Evolutionary conservation across 2,888 invertebrate species (phyloP).

Genomic region (Yponomeuta malinellus): DNA sequence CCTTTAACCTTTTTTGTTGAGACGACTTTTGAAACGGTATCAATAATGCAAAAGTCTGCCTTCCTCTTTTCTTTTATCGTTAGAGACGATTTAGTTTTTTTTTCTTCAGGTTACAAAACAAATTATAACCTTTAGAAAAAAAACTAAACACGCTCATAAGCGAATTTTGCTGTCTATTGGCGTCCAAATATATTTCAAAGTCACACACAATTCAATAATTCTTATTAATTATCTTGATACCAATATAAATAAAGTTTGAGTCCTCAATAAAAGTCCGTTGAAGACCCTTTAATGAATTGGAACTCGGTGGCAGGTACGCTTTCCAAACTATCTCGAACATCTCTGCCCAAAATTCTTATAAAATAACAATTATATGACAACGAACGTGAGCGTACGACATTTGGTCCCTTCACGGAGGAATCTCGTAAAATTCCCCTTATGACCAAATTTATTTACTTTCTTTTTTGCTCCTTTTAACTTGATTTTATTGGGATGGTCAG

Average conservation of each 20-base stretch:
- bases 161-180: too few species aligned
- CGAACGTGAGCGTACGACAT: constrained; percentile 28
- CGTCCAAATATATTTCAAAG: too few species aligned
- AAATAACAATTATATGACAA: constrained; percentile 49
- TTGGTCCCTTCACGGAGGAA: constrained; percentile 19
- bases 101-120: constrained; percentile 18
- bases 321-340: constrained; percentile 37
- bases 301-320: constrained; percentile 62
- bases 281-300: constrained; percentile 67
- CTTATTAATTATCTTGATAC: constrained; percentile 56
- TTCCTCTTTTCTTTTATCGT: background rate
- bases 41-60: background rate
- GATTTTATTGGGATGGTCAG: too few species aligned
- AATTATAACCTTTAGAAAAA: too few species aligned
- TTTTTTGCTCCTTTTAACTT: background rate
- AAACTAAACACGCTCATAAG: too few species aligned
- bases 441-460: background rate
- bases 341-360: constrained; percentile 43
- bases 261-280: constrained; percentile 59
- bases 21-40: background rate
- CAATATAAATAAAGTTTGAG: constrained; percentile 50
- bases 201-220: constrained; percentile 36
- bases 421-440: constrained; percentile 15
- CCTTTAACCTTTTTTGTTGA: background rate
- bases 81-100: too few species aligned